A percentile compares a stretch with the other conserved stretches of the same genome.
Conservation (phyloP, 2,113 vertebrate species). For the Oophaga pumilio region DNA sequence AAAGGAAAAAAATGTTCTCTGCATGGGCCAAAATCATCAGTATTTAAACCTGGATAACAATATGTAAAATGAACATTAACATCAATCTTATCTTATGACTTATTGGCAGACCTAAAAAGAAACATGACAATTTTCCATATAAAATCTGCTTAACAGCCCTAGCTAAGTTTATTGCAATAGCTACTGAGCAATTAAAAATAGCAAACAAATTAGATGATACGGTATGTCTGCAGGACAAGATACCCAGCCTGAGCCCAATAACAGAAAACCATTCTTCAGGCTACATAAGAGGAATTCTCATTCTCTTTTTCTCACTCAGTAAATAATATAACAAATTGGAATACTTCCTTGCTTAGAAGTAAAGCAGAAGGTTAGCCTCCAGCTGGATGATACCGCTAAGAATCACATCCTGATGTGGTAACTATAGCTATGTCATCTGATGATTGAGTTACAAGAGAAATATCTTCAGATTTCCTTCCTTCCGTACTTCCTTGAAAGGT, state of each 20-base stretch:
- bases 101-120: neutral
- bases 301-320: neutral
- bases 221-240: neutral
- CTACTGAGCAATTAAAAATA: neutral
- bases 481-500: neutral
- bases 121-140: neutral
- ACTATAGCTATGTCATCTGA: neutral
- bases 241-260: neutral
- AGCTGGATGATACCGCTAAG: neutral
- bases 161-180: neutral
- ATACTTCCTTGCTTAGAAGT: neutral
- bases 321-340: neutral
- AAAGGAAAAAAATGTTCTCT: neutral
- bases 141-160: neutral
- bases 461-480: neutral
- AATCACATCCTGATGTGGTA: neutral
- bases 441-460: neutral
- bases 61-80: neutral
- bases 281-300: neutral
- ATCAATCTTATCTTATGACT: neutral
- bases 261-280: neutral
- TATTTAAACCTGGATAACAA: neutral
- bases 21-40: neutral
- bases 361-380: neutral
- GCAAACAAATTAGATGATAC: neutral